These are phyloP conservation scores for Urophycis tenuis DNA, from an alignment of 2,797 vertebrate species.

Conservation along the genomic window DNA sequence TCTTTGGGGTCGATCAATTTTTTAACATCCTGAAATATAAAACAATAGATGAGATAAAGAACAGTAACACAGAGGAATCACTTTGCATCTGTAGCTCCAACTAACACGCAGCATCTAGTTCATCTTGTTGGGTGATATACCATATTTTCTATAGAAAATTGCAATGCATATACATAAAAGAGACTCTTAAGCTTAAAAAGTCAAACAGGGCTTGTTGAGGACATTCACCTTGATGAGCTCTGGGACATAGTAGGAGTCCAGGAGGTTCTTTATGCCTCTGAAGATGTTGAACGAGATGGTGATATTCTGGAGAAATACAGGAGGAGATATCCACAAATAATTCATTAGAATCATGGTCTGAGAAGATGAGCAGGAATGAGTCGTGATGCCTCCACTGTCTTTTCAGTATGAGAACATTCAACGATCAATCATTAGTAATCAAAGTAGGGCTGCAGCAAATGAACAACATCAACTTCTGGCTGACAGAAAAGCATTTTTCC, in stretches of 20 bases:
- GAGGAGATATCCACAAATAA: not conserved
- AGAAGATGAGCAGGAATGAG: not conserved
- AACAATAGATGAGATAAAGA: not conserved
- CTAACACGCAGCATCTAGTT: not conserved
- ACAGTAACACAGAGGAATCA: not conserved
- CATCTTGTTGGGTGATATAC: too few relatives aligned
- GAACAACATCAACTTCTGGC: not conserved
- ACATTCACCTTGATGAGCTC: slow-evolving; percentile 81
- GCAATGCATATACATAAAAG: too few relatives aligned
- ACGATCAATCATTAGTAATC: not conserved
- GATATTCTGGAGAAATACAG: slow-evolving; percentile 71
- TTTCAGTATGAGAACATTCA: not conserved
- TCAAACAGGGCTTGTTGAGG: not conserved
- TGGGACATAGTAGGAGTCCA: slow-evolving; percentile 70
- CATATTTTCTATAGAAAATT: too few relatives aligned
- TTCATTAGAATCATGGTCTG: not conserved
- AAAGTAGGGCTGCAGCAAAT: not conserved
- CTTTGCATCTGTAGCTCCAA: not conserved
- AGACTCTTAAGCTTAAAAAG: too few relatives aligned
- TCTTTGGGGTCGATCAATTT: slow-evolving; percentile 57
- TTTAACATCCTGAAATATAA: slow-evolving; percentile 63
- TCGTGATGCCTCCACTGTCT: not conserved
- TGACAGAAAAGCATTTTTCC: not conserved
- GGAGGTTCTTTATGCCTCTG: slow-evolving; percentile 80
- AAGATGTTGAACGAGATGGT: slow-evolving; percentile 67